Evolutionary conservation across 2,797 vertebrate genomes (phyloP).

Genomic region (Lagorchestes hirsutus): DNA sequence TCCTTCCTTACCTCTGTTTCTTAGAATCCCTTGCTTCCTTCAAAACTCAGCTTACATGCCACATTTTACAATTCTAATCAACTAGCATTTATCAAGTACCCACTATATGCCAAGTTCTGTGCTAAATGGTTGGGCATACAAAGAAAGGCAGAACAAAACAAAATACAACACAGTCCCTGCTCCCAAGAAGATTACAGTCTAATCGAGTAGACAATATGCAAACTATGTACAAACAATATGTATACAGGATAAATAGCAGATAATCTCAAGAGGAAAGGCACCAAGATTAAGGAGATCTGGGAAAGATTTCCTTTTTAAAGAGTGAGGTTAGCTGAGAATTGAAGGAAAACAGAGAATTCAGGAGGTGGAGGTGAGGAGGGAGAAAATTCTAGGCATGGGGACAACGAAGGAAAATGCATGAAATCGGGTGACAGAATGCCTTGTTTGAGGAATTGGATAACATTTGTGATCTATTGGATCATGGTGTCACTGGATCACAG

Average conservation of each 20-base stretch:
- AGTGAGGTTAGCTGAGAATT: neutral
- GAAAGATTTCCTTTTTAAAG: neutral
- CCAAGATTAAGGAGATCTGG: neutral
- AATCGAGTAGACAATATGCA: neutral
- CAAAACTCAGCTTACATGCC: neutral
- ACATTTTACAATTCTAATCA: neutral
- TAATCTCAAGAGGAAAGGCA: neutral
- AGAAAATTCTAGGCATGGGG: neutral
- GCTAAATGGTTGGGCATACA: neutral
- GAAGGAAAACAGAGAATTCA: neutral
- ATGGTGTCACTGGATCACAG: neutral
- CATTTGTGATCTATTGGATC: neutral
- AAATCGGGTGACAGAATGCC: neutral
- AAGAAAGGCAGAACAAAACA: neutral
- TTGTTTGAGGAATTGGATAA: neutral
- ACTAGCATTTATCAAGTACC: neutral
- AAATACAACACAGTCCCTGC: neutral
- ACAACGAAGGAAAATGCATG: neutral
- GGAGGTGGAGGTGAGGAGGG: neutral
- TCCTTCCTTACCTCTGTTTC: neutral
- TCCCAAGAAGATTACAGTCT: neutral
- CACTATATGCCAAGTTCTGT: neutral
- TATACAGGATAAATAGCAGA: neutral
- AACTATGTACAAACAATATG: neutral
- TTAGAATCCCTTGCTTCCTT: neutral